Percentiles rank a stretch among this genome's conserved stretches.
Conservation (phyloP, 2,797 vertebrate species). For the Macroramphosus scolopax region DNA sequence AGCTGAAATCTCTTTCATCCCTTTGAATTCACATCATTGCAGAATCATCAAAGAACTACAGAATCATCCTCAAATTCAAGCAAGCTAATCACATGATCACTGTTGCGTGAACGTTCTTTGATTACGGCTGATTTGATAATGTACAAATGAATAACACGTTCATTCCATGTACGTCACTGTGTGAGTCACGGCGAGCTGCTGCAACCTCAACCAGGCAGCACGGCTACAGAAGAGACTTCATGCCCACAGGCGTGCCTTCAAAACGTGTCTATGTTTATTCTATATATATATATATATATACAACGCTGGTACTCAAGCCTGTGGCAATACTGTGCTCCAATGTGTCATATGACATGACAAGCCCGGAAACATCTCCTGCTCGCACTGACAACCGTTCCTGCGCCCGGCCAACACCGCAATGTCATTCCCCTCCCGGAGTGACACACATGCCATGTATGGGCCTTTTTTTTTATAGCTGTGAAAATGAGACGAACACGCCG, state of each 20-base stretch:
- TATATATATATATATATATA: too few species aligned
- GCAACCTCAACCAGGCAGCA: slow-evolving; percentile 13
- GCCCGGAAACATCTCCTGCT: slow-evolving; percentile 40
- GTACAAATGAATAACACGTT: slow-evolving; percentile 34
- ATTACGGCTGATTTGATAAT: slow-evolving; percentile 35
- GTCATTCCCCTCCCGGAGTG: slow-evolving; percentile 19
- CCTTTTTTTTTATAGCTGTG: slow-evolving; percentile 1
- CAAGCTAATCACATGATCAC: slow-evolving; percentile 19
- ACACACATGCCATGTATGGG: slow-evolving; percentile 11
- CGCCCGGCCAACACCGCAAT: slow-evolving; percentile 26
- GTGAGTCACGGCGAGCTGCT: slow-evolving; percentile 25
- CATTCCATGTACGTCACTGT: slow-evolving; percentile 1
- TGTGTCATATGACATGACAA: slow-evolving; percentile 50
- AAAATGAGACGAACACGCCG: slow-evolving; percentile 6
- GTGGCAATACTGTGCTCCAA: slow-evolving; percentile 31
- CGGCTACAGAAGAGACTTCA: slow-evolving; percentile 18
- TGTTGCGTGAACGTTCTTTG: slow-evolving; percentile 16
- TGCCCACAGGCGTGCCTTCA: slow-evolving; percentile 31
- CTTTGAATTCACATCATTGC: not conserved
- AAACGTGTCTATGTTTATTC: slow-evolving; percentile 53
- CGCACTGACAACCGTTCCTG: slow-evolving; percentile 34
- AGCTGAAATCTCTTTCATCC: not conserved
- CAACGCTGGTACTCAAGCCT: slow-evolving; percentile 36
- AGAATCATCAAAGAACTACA: slow-evolving; percentile 7
- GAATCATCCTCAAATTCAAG: slow-evolving; percentile 20